phyloP scores from a whole-genome alignment of 2,888 invertebrate species.

The Notocelia uddmanniana region DNA sequence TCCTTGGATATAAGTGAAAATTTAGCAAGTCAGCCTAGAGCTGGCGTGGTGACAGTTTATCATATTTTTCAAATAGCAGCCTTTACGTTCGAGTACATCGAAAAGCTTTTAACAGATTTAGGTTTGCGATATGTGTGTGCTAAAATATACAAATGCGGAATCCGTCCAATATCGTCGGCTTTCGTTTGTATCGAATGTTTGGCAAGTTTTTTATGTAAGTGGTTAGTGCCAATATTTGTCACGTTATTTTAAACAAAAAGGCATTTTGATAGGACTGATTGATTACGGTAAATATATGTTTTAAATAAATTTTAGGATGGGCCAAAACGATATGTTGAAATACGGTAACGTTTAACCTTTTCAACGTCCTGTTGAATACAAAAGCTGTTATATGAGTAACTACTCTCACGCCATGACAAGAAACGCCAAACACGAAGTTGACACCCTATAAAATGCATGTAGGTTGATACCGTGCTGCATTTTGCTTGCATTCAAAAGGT shows the following conservation, averaged over 20 bases:
- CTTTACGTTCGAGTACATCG: conserved; percentile 65
- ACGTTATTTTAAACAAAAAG: not conserved
- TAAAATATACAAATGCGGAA: conserved; percentile 5
- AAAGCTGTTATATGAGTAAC: too few species aligned
- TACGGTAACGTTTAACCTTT: too few species aligned
- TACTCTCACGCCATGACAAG: too few species aligned
- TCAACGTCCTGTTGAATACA: too few species aligned
- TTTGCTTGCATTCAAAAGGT: too few species aligned
- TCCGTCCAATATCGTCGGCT: not conserved
- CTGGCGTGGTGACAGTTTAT: conserved; percentile 26
- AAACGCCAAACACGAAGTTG: too few species aligned
- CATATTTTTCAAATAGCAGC: conserved; percentile 36
- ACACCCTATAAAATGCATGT: too few species aligned
- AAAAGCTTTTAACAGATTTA: conserved; percentile 69
- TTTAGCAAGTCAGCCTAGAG: not conserved
- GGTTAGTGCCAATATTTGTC: not conserved
- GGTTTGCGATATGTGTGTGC: not conserved
- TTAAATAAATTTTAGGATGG: not conserved
- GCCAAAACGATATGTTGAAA: too few species aligned
- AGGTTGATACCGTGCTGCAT: too few species aligned
- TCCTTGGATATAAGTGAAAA: conserved; percentile 10
- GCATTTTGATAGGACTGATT: not conserved
- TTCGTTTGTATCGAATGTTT: not conserved
- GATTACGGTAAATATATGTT: not conserved
- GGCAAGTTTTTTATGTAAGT: not conserved